A percentile compares a stretch with the other conserved stretches of the same genome.
These are phyloP conservation scores for Odontamblyopus rebecca DNA, from an alignment of 2,797 vertebrate species.

Conservation along the genomic window DNA sequence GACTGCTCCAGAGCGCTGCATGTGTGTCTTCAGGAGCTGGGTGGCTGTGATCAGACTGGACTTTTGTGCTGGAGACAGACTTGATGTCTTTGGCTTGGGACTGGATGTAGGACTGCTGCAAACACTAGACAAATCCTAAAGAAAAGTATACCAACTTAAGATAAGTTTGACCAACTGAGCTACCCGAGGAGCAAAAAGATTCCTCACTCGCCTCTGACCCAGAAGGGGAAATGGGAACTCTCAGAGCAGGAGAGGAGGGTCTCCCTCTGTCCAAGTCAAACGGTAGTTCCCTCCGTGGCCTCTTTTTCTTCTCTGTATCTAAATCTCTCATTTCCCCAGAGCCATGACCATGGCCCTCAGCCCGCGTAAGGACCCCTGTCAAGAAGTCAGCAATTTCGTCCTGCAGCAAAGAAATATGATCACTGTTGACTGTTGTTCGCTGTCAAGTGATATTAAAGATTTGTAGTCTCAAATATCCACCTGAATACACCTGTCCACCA, in stretches of 20 bases:
- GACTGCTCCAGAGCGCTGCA: slow-evolving; percentile 86
- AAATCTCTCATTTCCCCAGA: slow-evolving; percentile 89
- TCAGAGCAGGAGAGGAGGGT: slow-evolving; percentile 85
- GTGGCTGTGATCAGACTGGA: slow-evolving; percentile 84
- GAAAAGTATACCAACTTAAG: neutral
- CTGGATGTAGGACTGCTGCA: slow-evolving; percentile 97
- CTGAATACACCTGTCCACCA: slow-evolving; percentile 99
- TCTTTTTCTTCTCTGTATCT: slow-evolving; percentile 92
- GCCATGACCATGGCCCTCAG: slow-evolving; percentile 82
- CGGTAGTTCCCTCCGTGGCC: slow-evolving; percentile 86
- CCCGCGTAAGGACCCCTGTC: slow-evolving; percentile 87
- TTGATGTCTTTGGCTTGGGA: slow-evolving; percentile 89
- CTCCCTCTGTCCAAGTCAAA: slow-evolving; percentile 90
- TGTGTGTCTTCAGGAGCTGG: slow-evolving; percentile 90
- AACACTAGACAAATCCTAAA: slow-evolving; percentile 92
- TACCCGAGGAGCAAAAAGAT: no score
- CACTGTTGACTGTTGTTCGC: neutral
- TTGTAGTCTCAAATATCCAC: slow-evolving; percentile 58
- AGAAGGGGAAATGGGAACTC: slow-evolving; percentile 88
- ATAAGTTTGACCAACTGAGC: no score
- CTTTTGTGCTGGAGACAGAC: slow-evolving; percentile 87
- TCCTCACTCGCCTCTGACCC: slow-evolving; percentile 86
- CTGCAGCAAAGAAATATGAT: slow-evolving; percentile 58
- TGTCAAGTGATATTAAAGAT: neutral
- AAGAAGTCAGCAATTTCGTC: slow-evolving; percentile 97